Evolutionary conservation across 1,140 invertebrate genomes (phyloP).

Genomic region (Cotesia glomerata): DNA sequence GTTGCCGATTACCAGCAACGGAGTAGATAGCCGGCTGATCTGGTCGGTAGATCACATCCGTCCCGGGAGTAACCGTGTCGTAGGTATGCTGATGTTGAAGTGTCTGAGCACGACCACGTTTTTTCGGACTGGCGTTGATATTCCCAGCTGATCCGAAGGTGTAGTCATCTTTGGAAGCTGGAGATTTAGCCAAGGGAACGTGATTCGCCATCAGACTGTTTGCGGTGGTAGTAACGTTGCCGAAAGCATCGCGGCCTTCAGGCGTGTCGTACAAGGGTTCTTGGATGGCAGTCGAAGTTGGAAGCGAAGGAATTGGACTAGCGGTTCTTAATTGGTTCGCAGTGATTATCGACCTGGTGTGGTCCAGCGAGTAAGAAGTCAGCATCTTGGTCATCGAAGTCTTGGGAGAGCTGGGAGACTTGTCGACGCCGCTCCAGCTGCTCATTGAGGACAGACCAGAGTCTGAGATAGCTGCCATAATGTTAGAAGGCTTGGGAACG

Average conservation of each 20-base stretch:
- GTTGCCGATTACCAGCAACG: slow-evolving; percentile 73
- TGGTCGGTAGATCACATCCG: slow-evolving; percentile 67
- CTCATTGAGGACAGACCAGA: slow-evolving; percentile 86
- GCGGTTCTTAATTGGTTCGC: slow-evolving; percentile 44
- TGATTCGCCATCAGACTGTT: slow-evolving; percentile 48
- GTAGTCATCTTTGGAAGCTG: slow-evolving; percentile 52
- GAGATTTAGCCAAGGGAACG: slow-evolving; percentile 46
- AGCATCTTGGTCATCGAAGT: slow-evolving; percentile 54
- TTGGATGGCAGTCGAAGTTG: slow-evolving; percentile 42
- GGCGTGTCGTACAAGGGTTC: slow-evolving; percentile 59
- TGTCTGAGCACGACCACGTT: slow-evolving; percentile 49
- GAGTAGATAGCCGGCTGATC: slow-evolving; percentile 77
- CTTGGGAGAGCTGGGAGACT: slow-evolving; percentile 78
- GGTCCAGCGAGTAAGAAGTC: slow-evolving; percentile 54
- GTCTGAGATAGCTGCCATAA: slow-evolving; percentile 78
- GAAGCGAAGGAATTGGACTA: slow-evolving; percentile 52
- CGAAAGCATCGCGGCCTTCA: slow-evolving; percentile 53
- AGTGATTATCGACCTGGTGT: slow-evolving; percentile 44
- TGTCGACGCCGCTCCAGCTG: slow-evolving; percentile 83
- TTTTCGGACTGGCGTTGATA: slow-evolving; percentile 52
- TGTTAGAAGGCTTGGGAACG: slow-evolving; percentile 66
- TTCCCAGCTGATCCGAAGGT: slow-evolving; percentile 46
- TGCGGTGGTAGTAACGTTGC: slow-evolving; percentile 32
- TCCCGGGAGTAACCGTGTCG: slow-evolving; percentile 38
- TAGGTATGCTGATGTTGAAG: slow-evolving; percentile 48